Evolutionary conservation across 2,888 invertebrate genomes (phyloP).

Genomic region (Hirtodrosophila confusa): DNA sequence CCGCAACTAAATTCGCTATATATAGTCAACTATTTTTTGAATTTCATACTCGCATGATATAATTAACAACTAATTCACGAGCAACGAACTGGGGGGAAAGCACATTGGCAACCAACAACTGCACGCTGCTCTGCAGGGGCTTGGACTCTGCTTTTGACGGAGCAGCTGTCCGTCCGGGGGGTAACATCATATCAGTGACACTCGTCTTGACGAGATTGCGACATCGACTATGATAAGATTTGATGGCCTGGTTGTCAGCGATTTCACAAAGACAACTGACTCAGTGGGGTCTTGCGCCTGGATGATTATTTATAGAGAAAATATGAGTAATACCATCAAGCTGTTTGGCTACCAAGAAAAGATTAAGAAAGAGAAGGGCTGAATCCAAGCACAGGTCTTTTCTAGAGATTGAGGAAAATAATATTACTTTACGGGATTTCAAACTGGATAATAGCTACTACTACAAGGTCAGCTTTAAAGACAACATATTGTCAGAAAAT

Average conservation of each 20-base stretch:
- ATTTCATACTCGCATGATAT: slow-evolving; percentile 2
- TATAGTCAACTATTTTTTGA: neutral
- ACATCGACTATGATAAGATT: slow-evolving; percentile 34
- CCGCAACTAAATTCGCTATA: neutral
- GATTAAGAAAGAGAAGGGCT: too few species aligned
- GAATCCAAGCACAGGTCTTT: too few species aligned
- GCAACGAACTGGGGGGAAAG: slow-evolving; percentile 1
- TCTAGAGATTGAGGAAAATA: too few species aligned
- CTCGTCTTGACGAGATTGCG: slow-evolving; percentile 34
- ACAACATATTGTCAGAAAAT: too few species aligned
- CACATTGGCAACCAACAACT: slow-evolving; percentile 6
- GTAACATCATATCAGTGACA: slow-evolving; percentile 10
- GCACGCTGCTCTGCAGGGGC: slow-evolving; percentile 6
- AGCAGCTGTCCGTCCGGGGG: slow-evolving; percentile 19
- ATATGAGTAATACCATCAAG: too few species aligned
- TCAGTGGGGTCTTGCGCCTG: slow-evolving; percentile 9
- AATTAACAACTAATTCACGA: slow-evolving; percentile 37
- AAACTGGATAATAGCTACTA: too few species aligned
- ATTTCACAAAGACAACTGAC: slow-evolving; percentile 18
- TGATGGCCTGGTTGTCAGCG: slow-evolving; percentile 1
- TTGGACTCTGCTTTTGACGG: slow-evolving; percentile 1
- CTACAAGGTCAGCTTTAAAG: too few species aligned
- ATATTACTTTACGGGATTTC: too few species aligned
- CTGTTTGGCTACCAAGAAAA: too few species aligned
- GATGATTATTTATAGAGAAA: too few species aligned